These are phyloP conservation scores for Clarias fuscus DNA, from an alignment of 2,797 vertebrate genomes.

Conservation along the genomic window DNA sequence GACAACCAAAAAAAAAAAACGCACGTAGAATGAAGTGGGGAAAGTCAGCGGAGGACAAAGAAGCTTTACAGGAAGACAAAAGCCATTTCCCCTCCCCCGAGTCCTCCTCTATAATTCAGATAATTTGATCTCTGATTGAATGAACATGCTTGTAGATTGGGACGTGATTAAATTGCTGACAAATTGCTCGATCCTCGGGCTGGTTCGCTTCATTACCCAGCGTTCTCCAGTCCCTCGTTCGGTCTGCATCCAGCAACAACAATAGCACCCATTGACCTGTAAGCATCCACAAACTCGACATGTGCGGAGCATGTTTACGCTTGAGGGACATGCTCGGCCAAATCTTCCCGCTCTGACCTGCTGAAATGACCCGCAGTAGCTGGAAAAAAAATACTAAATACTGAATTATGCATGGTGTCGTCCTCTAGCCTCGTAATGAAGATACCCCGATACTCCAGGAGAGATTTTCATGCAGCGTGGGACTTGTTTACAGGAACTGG, in stretches of 20 bases:
- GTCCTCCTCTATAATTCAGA: slow-evolving; percentile 49
- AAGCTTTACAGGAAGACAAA: slow-evolving; percentile 33
- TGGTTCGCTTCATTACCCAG: slow-evolving; percentile 36
- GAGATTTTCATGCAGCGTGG: slow-evolving; percentile 40
- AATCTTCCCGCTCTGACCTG: slow-evolving; percentile 17
- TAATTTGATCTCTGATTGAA: slow-evolving; percentile 53
- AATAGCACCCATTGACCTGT: slow-evolving; percentile 23
- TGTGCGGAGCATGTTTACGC: slow-evolving; percentile 17
- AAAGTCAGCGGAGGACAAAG: slow-evolving; percentile 39
- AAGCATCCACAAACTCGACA: neutral
- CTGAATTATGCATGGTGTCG: slow-evolving; percentile 43
- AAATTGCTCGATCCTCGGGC: slow-evolving; percentile 44
- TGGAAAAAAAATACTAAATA: neutral
- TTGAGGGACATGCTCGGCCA: neutral
- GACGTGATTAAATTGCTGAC: slow-evolving; percentile 51
- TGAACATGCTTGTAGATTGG: slow-evolving; percentile 49
- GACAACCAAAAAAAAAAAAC: neutral
- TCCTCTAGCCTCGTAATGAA: slow-evolving; percentile 38
- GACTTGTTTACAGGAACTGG: slow-evolving; percentile 44
- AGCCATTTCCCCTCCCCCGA: slow-evolving; percentile 33
- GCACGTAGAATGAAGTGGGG: neutral
- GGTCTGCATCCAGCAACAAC: slow-evolving; percentile 13
- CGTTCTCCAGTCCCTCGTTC: slow-evolving; percentile 3
- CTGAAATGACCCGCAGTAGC: slow-evolving; percentile 23
- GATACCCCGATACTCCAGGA: slow-evolving; percentile 27